Percentiles rank a stretch among this genome's conserved stretches.
Evolutionary conservation across 2,888 invertebrate genomes (phyloP).

Genomic region (Polyommatus iphigenia): DNA sequence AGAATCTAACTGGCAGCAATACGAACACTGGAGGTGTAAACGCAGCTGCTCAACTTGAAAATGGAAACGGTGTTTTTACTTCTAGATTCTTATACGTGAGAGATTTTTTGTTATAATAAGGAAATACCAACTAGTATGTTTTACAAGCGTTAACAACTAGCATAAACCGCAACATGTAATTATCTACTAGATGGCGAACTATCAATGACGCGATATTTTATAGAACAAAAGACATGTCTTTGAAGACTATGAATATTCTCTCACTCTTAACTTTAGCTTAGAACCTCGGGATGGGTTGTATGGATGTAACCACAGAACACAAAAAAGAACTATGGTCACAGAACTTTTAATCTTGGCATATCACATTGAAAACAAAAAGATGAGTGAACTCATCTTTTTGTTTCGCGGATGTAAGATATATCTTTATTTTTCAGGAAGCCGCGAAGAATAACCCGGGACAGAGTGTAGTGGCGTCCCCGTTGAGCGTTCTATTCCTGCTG

Average conservation of each 20-base stretch:
- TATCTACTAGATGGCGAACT: neutral
- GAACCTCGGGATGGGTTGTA: too few relatives aligned
- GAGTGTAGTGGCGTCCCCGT: slow-evolving; percentile 44
- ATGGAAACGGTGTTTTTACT: slow-evolving; percentile 40
- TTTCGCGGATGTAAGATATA: neutral
- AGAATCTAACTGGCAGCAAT: neutral
- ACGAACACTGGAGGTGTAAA: neutral
- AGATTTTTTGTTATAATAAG: neutral
- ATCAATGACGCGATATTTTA: neutral
- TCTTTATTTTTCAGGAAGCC: slow-evolving; percentile 34
- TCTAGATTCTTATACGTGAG: slow-evolving; percentile 40
- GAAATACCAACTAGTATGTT: neutral
- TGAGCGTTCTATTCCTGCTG: slow-evolving; percentile 42
- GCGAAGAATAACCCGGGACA: slow-evolving; percentile 36
- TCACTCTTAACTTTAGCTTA: too few relatives aligned
- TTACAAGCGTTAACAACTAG: neutral
- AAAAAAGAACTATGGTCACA: too few relatives aligned
- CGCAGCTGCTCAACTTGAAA: slow-evolving; percentile 29
- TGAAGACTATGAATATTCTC: neutral
- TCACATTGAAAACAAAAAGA: too few relatives aligned
- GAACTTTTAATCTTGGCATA: neutral
- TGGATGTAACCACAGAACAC: too few relatives aligned
- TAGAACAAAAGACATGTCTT: neutral
- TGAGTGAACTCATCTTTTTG: neutral
- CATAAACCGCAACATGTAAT: neutral